Evolutionary conservation across 2,113 vertebrate genomes (phyloP).

Genomic region (Lontra canadensis): DNA sequence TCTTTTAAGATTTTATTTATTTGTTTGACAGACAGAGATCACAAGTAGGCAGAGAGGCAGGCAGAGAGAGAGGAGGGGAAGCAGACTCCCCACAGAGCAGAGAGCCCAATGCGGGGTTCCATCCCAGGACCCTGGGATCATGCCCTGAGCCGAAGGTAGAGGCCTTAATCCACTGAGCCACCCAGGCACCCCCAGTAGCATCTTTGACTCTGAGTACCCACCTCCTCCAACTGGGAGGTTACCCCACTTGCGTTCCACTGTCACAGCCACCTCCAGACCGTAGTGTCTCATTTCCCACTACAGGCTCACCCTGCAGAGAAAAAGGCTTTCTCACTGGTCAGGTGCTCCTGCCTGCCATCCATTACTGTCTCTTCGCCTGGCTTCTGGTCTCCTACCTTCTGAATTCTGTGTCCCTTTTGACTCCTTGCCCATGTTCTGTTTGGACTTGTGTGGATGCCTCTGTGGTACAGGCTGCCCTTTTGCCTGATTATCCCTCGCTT

Average conservation of each 20-base stretch:
- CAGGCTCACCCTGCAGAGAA: not conserved
- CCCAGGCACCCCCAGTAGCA: not conserved
- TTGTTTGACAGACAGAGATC: too few relatives aligned
- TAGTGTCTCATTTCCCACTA: not conserved
- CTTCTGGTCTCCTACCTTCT: not conserved
- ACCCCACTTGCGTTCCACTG: not conserved
- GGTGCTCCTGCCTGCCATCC: not conserved
- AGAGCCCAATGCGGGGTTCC: too few relatives aligned
- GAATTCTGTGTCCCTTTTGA: not conserved
- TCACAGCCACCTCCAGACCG: too few relatives aligned
- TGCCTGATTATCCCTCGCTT: not conserved
- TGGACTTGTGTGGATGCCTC: not conserved
- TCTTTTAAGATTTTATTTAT: too few relatives aligned
- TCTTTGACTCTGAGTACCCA: not conserved
- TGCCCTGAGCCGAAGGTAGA: too few relatives aligned
- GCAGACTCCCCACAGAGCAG: fast-evolving
- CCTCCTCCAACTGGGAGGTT: not conserved
- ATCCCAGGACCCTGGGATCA: too few relatives aligned
- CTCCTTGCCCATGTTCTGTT: not conserved
- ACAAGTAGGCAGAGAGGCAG: too few relatives aligned
- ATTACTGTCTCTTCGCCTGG: not conserved
- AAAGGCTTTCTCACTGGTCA: not conserved
- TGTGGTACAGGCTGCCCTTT: not conserved
- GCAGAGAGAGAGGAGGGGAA: too few relatives aligned
- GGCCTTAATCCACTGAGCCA: too few relatives aligned